Evolutionary conservation across 2,888 invertebrate genomes (phyloP).

Genomic region (Sesia apiformis): DNA sequence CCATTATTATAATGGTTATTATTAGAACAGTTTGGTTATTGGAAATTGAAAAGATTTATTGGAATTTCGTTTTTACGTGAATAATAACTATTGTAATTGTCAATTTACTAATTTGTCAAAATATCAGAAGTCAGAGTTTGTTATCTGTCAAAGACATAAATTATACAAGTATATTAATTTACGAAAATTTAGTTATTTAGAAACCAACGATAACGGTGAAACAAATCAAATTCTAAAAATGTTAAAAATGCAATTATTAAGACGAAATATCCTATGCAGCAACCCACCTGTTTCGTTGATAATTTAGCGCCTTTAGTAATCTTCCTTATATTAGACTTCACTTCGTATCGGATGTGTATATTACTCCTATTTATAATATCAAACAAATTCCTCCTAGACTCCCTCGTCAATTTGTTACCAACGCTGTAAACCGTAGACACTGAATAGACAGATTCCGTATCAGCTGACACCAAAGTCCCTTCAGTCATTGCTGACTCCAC

Average conservation of each 20-base stretch:
- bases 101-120: no score
- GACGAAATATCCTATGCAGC: not conserved
- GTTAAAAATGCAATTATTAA: no score
- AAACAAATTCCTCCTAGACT: slow-evolving; percentile 56
- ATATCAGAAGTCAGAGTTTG: not conserved
- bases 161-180: not conserved
- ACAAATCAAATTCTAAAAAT: no score
- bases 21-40: no score
- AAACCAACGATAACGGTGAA: no score
- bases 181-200: no score
- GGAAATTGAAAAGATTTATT: no score
- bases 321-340: slow-evolving; percentile 55
- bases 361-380: slow-evolving; percentile 59
- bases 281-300: slow-evolving; percentile 59
- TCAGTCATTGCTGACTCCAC: slow-evolving; percentile 48
- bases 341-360: slow-evolving; percentile 51
- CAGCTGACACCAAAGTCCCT: slow-evolving; percentile 51
- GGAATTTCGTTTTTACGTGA: no score
- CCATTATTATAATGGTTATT: no score
- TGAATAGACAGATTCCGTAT: slow-evolving; percentile 60
- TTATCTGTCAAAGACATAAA: no score
- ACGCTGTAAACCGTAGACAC: slow-evolving; percentile 55
- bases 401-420: slow-evolving; percentile 45
- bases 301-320: slow-evolving; percentile 64
- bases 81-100: no score